Percentiles rank a stretch among this genome's conserved stretches.
Evolutionary conservation across 2,113 vertebrate genomes (phyloP).

Genomic region (Mirza zaza): DNA sequence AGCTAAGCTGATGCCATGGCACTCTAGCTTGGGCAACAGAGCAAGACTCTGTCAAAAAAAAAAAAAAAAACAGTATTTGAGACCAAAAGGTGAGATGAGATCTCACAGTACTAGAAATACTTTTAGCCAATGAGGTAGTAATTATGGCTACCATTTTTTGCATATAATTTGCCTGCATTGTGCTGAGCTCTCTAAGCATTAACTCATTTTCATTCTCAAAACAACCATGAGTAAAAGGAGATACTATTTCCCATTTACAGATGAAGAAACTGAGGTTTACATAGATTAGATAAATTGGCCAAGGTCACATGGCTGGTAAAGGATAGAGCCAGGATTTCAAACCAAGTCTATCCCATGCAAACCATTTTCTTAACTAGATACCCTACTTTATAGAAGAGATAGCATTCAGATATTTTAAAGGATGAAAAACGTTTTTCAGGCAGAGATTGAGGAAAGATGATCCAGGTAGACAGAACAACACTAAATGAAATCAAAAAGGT

Average conservation of each 20-base stretch:
- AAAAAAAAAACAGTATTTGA: not conserved
- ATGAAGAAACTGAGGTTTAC: not conserved
- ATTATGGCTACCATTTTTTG: not conserved
- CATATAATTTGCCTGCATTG: not conserved
- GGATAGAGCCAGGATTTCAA: not conserved
- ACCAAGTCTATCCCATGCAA: not conserved
- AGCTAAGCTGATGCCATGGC: no score
- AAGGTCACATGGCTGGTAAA: not conserved
- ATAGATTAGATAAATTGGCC: not conserved
- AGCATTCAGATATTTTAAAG: not conserved
- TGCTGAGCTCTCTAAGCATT: not conserved
- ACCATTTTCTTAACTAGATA: not conserved
- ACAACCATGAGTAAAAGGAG: not conserved
- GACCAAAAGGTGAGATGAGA: not conserved
- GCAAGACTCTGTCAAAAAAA: no score
- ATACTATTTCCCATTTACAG: not conserved
- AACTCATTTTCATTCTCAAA: not conserved
- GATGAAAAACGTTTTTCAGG: not conserved
- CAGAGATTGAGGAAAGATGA: not conserved
- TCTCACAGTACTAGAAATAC: not conserved
- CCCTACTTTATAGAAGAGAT: not conserved
- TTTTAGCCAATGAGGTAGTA: not conserved
- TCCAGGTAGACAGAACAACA: not conserved
- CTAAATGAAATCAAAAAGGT: not conserved
- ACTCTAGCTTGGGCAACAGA: no score